Base-by-base conservation (phyloP, 92 coral and sea anemone genomes). In the Umimayanthus chanpuru region DNA sequence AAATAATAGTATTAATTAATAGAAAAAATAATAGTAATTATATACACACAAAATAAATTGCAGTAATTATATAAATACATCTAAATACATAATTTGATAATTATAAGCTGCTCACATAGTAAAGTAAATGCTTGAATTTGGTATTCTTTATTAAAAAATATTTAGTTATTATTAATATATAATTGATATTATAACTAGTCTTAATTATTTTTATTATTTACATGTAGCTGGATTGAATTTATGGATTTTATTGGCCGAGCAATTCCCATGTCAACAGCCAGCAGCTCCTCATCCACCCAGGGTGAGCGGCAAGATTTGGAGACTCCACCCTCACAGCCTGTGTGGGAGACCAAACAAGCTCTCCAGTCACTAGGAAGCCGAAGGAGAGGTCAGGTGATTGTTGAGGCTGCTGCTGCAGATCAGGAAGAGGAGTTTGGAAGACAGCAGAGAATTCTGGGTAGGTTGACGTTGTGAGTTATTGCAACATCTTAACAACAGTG, bases 321-420 rank as follows among this genome's bases (percentile, higher is more conserved):
- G 39, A 90, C 92, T 15, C 96, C 94, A 3, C 98, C 98, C 5
- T 55, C 90, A 20, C 90, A 86, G 78, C 98, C 98, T 20, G 89
- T 89, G 36, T 95, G 98, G 98, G 98, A 95, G 80, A 93, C 96
- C 81, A 85, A 93, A 44, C 92, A 92, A 86, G 96, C 98, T 6
- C 92, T 95, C 0, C 90, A 87, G 12, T 88, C 93, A 2, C 79
- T 95, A 76, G 50, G 50, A 47, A 47, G 50, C 50, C 55, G 82
- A 28, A 89, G 64, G 58, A 90, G 90, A 78, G 50, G 88, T 14
- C 90, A 90, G 68, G 77, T 79, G 38, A 86, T 82, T 49, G 76
- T 84, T 7, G 91, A 73, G 77, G 90, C 76, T 23, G 90, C 90
- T 2, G 87, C 88, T 1, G 71, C 80, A 44, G 70, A 74, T 67